phyloP scores from a whole-genome alignment of 2,888 invertebrate genomes.

The Protodeltote pygarga region DNA sequence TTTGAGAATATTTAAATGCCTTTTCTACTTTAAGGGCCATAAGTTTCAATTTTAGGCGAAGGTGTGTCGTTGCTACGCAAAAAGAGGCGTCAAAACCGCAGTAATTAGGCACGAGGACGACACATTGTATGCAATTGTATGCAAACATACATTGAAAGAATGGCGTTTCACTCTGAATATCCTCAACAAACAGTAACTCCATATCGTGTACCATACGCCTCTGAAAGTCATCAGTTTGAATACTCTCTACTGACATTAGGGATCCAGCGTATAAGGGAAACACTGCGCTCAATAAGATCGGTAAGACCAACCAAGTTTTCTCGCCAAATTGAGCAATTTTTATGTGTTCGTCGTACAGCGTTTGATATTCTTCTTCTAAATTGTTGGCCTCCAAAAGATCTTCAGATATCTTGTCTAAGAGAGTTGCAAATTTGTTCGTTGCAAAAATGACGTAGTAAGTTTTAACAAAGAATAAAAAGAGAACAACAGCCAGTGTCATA shows the following conservation, averaged over 20 bases:
- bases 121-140: slow-evolving; percentile 61
- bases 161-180: slow-evolving; percentile 68
- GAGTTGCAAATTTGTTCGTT: slow-evolving; percentile 55
- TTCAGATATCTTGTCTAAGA: slow-evolving; percentile 62
- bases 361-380: slow-evolving; percentile 61
- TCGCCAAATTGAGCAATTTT: slow-evolving; percentile 61
- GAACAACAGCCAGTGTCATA: slow-evolving; percentile 61
- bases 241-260: slow-evolving; percentile 60
- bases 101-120: slow-evolving; percentile 63
- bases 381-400: slow-evolving; percentile 66
- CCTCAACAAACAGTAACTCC: slow-evolving; percentile 64
- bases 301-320: slow-evolving; percentile 65
- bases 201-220: slow-evolving; percentile 72
- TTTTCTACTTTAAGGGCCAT: slow-evolving; percentile 59
- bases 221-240: slow-evolving; percentile 59
- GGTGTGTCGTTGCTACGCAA: slow-evolving; percentile 70
- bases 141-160: slow-evolving; percentile 69
- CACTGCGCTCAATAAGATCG: slow-evolving; percentile 58
- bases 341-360: slow-evolving; percentile 62
- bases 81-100: slow-evolving; percentile 73
- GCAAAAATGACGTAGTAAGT: slow-evolving; percentile 62
- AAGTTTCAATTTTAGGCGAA: slow-evolving; percentile 69
- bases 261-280: slow-evolving; percentile 68
- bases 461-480: slow-evolving; percentile 70
- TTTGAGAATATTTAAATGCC: slow-evolving; percentile 58